Percentiles rank a stretch among this genome's conserved stretches.
These are phyloP conservation scores for Bombus polaris DNA, from an alignment of 1,140 invertebrate genomes.

Conservation along the genomic window DNA sequence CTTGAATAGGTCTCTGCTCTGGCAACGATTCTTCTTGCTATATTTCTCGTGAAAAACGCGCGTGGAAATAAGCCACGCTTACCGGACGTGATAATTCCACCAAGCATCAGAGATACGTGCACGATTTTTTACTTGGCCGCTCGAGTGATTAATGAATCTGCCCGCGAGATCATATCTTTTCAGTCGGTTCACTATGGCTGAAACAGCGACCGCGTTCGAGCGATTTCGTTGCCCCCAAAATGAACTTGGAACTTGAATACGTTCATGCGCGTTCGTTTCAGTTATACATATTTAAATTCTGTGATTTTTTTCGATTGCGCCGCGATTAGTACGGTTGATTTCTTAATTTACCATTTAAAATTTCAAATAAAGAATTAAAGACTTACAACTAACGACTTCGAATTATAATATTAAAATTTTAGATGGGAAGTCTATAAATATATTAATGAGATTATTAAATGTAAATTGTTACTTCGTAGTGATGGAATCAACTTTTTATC, in stretches of 20 bases:
- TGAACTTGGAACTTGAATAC: neutral
- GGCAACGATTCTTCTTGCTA: conserved; percentile 27
- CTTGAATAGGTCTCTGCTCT: neutral
- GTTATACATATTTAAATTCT: neutral
- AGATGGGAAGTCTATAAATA: neutral
- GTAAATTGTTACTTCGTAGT: neutral
- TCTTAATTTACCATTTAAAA: too few relatives aligned
- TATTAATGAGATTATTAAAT: neutral
- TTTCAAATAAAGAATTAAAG: neutral
- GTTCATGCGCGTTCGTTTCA: neutral
- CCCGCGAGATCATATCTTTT: neutral
- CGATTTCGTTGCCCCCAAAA: neutral
- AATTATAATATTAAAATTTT: neutral
- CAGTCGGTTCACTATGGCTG: neutral
- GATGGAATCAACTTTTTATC: neutral
- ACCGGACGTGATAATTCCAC: neutral
- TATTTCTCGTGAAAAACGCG: conserved; percentile 6
- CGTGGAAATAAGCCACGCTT: conserved; percentile 16
- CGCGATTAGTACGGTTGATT: neutral
- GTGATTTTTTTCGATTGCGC: neutral
- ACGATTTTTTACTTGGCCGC: neutral
- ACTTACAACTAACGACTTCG: neutral
- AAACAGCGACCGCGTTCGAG: neutral
- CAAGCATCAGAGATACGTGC: neutral
- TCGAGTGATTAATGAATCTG: neutral